Evolutionary conservation across 1,140 invertebrate genomes (phyloP).

Genomic region (Heliconius melpomene): DNA sequence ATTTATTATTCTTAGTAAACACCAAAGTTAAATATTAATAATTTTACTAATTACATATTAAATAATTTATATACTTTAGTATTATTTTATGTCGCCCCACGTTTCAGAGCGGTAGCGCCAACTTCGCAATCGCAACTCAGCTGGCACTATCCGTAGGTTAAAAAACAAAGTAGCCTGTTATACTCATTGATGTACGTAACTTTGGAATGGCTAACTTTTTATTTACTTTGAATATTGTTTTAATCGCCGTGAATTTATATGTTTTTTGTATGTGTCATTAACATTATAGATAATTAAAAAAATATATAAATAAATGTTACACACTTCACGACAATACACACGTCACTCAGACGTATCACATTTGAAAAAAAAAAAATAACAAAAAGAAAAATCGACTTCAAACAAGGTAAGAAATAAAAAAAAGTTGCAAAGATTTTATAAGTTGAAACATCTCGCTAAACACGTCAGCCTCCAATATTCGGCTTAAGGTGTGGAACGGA

Average conservation of each 20-base stretch:
- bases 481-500: too few species aligned
- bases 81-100: neutral
- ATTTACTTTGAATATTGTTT: neutral
- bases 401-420: too few species aligned
- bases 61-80: neutral
- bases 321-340: neutral
- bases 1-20: neutral
- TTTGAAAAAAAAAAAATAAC: neutral
- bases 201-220: neutral
- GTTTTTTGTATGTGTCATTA: neutral
- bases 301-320: neutral
- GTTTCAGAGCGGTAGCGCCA: conserved; percentile 51
- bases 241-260: conserved; percentile 5
- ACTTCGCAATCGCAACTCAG: conserved; percentile 36
- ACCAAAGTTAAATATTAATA: neutral
- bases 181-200: neutral
- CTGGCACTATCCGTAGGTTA: conserved; percentile 45
- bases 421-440: neutral
- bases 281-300: neutral
- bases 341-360: neutral
- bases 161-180: conserved; percentile 15
- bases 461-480: too few species aligned
- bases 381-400: too few species aligned
- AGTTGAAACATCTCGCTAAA: too few species aligned
- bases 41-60: neutral